phyloP scores from a whole-genome alignment of 1,140 invertebrate species.

The Venustaconcha ellipsiformis region DNA sequence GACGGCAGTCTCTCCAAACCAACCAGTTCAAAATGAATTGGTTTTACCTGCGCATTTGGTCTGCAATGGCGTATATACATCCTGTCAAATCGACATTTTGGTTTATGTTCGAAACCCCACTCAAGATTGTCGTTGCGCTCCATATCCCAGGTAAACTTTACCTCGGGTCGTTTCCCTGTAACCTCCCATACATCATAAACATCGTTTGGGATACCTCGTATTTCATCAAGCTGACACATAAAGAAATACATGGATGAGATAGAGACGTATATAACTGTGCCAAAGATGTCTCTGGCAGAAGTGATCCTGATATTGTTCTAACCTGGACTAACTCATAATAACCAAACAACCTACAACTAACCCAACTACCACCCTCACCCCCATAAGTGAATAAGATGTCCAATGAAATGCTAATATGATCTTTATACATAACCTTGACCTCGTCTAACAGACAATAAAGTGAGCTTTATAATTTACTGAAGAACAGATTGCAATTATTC shows the following conservation, averaged over 20 bases:
- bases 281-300: too few species aligned
- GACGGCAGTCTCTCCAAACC: constrained; percentile 72
- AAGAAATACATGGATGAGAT: neutral
- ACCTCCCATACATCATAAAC: constrained; percentile 73
- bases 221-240: constrained; percentile 63
- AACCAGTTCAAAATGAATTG: constrained; percentile 74
- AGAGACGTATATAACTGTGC: neutral
- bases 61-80: constrained; percentile 69
- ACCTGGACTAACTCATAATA: too few species aligned
- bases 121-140: constrained; percentile 71
- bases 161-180: constrained; percentile 72
- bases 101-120: constrained; percentile 64
- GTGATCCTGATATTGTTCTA: too few species aligned
- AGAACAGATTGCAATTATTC: too few species aligned
- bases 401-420: too few species aligned
- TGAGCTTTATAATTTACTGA: too few species aligned
- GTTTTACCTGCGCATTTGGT: constrained; percentile 57
- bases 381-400: too few species aligned
- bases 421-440: too few species aligned
- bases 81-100: constrained; percentile 74
- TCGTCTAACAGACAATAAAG: too few species aligned
- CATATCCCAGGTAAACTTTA: constrained; percentile 75
- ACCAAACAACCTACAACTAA: too few species aligned
- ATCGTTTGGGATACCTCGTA: constrained; percentile 69
- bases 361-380: too few species aligned